These are phyloP conservation scores for Scaptomyza graminum DNA, from an alignment of 1,140 invertebrate species.

Conservation along the genomic window DNA sequence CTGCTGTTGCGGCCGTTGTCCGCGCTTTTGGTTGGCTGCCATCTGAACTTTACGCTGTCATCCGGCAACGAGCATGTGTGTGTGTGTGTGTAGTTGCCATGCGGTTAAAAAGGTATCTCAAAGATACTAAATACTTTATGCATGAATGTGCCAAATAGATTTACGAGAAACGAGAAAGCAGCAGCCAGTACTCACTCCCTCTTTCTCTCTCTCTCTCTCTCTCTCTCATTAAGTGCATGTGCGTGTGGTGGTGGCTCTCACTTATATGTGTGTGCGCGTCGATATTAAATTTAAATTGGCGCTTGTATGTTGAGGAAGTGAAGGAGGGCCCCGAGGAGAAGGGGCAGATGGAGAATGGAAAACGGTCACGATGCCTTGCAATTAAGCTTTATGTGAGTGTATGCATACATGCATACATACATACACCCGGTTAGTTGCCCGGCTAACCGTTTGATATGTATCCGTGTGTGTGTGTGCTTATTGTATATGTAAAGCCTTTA, in stretches of 20 bases:
- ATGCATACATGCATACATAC: not conserved
- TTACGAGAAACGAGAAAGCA: slow-evolving; percentile 63
- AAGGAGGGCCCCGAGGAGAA: slow-evolving; percentile 1
- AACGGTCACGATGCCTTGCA: slow-evolving; percentile 69
- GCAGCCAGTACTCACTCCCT: slow-evolving; percentile 14
- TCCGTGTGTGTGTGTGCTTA: slow-evolving; percentile 17
- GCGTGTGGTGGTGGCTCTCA: slow-evolving; percentile 33
- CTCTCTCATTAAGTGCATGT: not conserved
- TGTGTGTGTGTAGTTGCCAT: slow-evolving; percentile 69
- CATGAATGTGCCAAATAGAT: slow-evolving; percentile 82
- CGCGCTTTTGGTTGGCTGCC: slow-evolving; percentile 79
- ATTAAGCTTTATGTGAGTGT: slow-evolving; percentile 61
- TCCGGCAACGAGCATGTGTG: slow-evolving; percentile 23
- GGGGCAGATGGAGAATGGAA: not conserved
- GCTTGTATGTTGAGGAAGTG: slow-evolving; percentile 68
- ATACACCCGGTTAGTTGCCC: slow-evolving; percentile 53
- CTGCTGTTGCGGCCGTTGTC: slow-evolving; percentile 46
- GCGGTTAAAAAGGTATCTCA: slow-evolving; percentile 81
- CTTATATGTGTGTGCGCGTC: slow-evolving; percentile 48
- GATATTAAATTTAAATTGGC: slow-evolving; percentile 83
- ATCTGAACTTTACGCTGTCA: slow-evolving; percentile 62
- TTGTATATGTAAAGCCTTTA: slow-evolving; percentile 69
- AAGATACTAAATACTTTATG: slow-evolving; percentile 82
- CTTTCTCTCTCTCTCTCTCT: not conserved
- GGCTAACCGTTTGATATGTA: slow-evolving; percentile 9